These are phyloP conservation scores for Cataglyphis hispanica DNA, from an alignment of 1,140 invertebrate species.

Conservation along the genomic window DNA sequence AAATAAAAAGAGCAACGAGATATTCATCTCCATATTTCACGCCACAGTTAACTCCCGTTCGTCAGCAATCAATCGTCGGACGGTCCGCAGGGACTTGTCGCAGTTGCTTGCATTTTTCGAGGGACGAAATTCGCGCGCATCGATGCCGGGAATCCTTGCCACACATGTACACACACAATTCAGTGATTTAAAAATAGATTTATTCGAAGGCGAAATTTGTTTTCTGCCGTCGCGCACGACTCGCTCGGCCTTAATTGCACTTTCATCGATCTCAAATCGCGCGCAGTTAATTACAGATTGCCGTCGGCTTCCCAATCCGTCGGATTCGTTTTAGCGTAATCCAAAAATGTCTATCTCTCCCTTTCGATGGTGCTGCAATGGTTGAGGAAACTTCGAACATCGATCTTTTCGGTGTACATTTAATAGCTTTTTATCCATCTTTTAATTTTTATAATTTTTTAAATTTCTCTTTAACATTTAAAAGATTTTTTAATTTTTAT, in stretches of 20 bases:
- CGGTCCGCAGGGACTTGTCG: background rate
- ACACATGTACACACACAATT: too few species aligned
- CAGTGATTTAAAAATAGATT: conserved; percentile 51
- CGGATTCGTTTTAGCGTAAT: conserved; percentile 48
- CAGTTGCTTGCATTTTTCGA: conserved; percentile 30
- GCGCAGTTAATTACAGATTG: conserved; percentile 55
- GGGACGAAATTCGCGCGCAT: conserved; percentile 11
- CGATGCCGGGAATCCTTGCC: background rate
- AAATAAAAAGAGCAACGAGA: background rate
- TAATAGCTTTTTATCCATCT: background rate
- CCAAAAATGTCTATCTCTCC: background rate
- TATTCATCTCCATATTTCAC: background rate
- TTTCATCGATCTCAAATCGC: conserved; percentile 57
- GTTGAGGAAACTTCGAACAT: background rate
- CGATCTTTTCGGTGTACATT: background rate
- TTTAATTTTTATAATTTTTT: too few species aligned
- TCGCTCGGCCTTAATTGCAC: conserved; percentile 57
- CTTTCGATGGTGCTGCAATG: background rate
- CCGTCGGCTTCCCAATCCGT: conserved; percentile 52
- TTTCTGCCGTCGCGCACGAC: conserved; percentile 50
- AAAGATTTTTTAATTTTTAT: too few species aligned
- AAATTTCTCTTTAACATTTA: too few species aligned
- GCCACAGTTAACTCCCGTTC: background rate
- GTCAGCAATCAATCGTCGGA: conserved; percentile 32
- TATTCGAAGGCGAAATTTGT: conserved; percentile 56